These are phyloP conservation scores for Macroramphosus scolopax DNA, from an alignment of 2,797 vertebrate species.

Conservation along the genomic window DNA sequence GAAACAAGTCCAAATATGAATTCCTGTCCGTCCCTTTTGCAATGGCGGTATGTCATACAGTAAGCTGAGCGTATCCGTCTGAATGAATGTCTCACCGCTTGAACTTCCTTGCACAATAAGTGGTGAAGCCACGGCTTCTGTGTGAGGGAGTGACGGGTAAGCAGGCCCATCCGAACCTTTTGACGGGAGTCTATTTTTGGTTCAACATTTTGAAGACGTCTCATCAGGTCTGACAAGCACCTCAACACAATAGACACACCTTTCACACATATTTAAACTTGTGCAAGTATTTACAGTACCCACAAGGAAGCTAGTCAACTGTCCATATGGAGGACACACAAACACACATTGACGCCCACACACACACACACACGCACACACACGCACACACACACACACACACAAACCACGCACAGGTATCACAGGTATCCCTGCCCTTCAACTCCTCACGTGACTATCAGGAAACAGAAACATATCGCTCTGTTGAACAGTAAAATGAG, in stretches of 20 bases:
- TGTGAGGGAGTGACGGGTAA: not conserved
- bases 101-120: slow-evolving; percentile 17
- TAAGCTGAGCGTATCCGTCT: slow-evolving; percentile 24
- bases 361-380: not conserved
- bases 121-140: slow-evolving; percentile 3
- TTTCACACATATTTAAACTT: slow-evolving; percentile 30
- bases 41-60: slow-evolving; percentile 39
- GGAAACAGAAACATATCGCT: slow-evolving; percentile 5
- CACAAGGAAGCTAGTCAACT: slow-evolving; percentile 2
- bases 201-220: slow-evolving; percentile 19
- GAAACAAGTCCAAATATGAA: slow-evolving; percentile 29
- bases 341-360: too few relatives aligned
- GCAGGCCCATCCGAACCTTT: slow-evolving; percentile 2
- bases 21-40: slow-evolving; percentile 30
- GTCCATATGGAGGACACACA: too few relatives aligned
- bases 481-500: not conserved
- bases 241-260: slow-evolving; percentile 34
- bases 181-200: slow-evolving; percentile 28
- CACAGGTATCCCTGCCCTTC: not conserved
- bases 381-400: not conserved
- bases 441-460: not conserved
- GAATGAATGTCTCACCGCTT: slow-evolving; percentile 33
- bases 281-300: slow-evolving; percentile 34
- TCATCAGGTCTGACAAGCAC: slow-evolving; percentile 59
- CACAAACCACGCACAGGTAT: not conserved